Evolutionary conservation across 2,797 vertebrate species (phyloP).

Genomic region (Bucorvus abyssinicus): DNA sequence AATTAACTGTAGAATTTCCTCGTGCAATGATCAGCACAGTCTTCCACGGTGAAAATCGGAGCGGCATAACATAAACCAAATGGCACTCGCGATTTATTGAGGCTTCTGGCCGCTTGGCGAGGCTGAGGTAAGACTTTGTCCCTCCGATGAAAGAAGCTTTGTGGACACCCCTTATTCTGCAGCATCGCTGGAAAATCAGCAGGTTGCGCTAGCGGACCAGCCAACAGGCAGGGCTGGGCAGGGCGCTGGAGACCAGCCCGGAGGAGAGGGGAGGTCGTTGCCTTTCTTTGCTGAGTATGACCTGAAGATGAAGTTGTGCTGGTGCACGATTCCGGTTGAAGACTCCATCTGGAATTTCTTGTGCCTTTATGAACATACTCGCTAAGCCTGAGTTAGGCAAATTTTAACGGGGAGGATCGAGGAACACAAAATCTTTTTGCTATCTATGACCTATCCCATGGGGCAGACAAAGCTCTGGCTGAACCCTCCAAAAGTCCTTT

Average conservation of each 20-base stretch:
- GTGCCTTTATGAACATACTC: background rate
- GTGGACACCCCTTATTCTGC: accelerated
- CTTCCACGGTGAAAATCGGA: background rate
- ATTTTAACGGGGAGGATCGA: background rate
- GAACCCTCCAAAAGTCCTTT: background rate
- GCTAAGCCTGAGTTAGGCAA: background rate
- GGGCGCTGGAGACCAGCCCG: accelerated
- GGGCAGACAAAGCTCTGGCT: background rate
- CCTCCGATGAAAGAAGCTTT: accelerated
- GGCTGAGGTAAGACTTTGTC: background rate
- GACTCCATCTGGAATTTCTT: background rate
- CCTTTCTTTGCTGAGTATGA: accelerated
- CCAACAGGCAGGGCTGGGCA: background rate
- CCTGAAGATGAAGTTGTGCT: background rate
- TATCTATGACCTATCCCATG: accelerated
- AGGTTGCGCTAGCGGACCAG: background rate
- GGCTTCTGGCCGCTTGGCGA: accelerated
- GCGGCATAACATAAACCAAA: accelerated
- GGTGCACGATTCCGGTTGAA: background rate
- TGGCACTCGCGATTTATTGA: background rate
- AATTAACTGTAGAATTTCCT: background rate
- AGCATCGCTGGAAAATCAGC: background rate
- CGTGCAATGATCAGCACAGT: accelerated
- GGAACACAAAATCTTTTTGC: background rate
- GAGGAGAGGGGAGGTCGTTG: accelerated